phyloP scores from a whole-genome alignment of 2,888 invertebrate genomes.

The Peribatodes rhomboidaria region DNA sequence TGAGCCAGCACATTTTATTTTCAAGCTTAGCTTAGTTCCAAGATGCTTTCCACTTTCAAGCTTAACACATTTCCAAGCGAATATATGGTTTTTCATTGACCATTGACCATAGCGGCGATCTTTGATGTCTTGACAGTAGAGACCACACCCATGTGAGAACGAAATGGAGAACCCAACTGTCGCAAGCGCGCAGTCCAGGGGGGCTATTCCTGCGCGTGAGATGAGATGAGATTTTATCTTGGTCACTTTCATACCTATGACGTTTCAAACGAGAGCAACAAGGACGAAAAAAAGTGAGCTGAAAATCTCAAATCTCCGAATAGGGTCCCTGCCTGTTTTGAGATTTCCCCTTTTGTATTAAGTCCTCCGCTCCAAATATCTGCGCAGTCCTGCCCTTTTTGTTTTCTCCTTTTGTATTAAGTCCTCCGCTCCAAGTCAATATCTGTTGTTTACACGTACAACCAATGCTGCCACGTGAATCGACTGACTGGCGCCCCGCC shows the following conservation, averaged over 20 bases:
- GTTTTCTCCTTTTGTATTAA: background rate
- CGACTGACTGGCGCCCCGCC: constrained; percentile 87
- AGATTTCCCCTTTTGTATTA: background rate
- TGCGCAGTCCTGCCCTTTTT: background rate
- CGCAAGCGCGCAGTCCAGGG: no score
- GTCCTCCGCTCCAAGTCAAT: constrained; percentile 13
- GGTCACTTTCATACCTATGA: no score
- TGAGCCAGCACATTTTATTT: background rate
- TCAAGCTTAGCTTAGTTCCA: no score
- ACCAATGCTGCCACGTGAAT: constrained; percentile 89
- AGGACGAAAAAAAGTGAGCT: no score
- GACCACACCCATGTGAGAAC: no score
- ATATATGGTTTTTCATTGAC: background rate
- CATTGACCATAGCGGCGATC: background rate
- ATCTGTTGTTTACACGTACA: constrained; percentile 85
- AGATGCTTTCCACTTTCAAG: background rate
- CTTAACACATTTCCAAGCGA: no score
- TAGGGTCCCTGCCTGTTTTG: background rate
- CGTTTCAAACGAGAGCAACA: no score
- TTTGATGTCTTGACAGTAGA: background rate
- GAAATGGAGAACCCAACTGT: no score
- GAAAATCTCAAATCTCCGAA: no score
- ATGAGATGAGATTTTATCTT: no score
- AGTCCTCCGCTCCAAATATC: no score
- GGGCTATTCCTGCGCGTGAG: no score